Conservation (phyloP, 2,797 vertebrate species). For the Graptemys geographica region DNA sequence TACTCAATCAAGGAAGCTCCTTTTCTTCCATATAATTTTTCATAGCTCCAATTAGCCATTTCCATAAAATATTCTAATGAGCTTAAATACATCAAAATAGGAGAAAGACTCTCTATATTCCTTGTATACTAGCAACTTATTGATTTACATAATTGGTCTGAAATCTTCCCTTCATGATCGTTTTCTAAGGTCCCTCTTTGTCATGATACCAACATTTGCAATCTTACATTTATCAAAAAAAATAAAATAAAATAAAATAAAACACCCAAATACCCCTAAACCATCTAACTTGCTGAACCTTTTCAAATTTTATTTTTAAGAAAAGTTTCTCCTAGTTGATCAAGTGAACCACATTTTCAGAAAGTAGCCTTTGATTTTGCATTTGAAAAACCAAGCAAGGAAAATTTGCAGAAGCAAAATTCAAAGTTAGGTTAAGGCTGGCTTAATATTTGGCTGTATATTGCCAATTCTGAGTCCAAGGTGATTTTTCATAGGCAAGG, state of each 20-base stretch:
- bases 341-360: neutral
- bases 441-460: accelerated
- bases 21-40: neutral
- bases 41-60: neutral
- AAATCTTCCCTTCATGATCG: neutral
- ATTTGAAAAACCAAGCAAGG: neutral
- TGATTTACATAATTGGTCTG: neutral
- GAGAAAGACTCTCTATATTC: neutral
- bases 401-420: neutral
- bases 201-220: neutral
- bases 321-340: neutral
- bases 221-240: neutral
- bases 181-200: neutral
- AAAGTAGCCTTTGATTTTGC: neutral
- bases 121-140: neutral
- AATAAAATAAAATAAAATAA: neutral
- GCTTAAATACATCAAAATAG: neutral
- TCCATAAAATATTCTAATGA: neutral
- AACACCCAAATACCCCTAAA: neutral
- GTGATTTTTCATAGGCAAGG: accelerated
- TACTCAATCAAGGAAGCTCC: neutral
- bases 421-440: neutral
- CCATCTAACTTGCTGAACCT: neutral
- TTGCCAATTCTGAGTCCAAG: neutral
- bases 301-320: neutral